Conservation (phyloP, 2,797 vertebrate genomes). For the Gadopsis marmoratus region DNA sequence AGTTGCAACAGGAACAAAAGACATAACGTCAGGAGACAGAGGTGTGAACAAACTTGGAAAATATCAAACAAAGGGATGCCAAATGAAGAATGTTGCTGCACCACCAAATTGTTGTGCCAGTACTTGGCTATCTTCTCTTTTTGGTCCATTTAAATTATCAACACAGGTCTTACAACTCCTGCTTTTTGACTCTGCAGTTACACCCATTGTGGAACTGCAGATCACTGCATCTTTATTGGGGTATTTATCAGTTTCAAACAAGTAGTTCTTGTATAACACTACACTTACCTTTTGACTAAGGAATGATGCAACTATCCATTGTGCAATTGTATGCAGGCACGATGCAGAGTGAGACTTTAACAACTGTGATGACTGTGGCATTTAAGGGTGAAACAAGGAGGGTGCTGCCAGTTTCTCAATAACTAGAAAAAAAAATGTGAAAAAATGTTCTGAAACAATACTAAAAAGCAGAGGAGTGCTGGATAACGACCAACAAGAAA, state of each 20-base stretch:
- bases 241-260: not conserved
- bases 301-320: slow-evolving; percentile 20
- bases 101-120: slow-evolving; percentile 17
- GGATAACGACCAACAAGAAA: slow-evolving; percentile 37
- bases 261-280: not conserved
- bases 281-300: slow-evolving; percentile 20
- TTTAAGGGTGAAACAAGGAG: slow-evolving; percentile 39
- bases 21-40: slow-evolving; percentile 17
- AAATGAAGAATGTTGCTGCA: slow-evolving; percentile 25
- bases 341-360: slow-evolving; percentile 45
- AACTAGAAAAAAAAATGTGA: slow-evolving; percentile 16
- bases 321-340: slow-evolving; percentile 29
- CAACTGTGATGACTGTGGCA: slow-evolving; percentile 43
- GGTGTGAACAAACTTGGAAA: slow-evolving; percentile 24
- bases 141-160: slow-evolving; percentile 8
- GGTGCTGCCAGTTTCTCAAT: slow-evolving; percentile 39
- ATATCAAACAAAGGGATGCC: slow-evolving; percentile 6
- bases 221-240: slow-evolving; percentile 10
- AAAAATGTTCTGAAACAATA: slow-evolving; percentile 41
- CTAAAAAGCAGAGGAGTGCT: slow-evolving; percentile 49
- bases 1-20: slow-evolving; percentile 5
- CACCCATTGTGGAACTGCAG: not conserved
- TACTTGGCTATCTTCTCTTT: slow-evolving; percentile 15
- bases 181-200: slow-evolving; percentile 9
- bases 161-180: not conserved